Conservation (phyloP, 2,113 vertebrate genomes). For the Pelobates fuscus region DNA sequence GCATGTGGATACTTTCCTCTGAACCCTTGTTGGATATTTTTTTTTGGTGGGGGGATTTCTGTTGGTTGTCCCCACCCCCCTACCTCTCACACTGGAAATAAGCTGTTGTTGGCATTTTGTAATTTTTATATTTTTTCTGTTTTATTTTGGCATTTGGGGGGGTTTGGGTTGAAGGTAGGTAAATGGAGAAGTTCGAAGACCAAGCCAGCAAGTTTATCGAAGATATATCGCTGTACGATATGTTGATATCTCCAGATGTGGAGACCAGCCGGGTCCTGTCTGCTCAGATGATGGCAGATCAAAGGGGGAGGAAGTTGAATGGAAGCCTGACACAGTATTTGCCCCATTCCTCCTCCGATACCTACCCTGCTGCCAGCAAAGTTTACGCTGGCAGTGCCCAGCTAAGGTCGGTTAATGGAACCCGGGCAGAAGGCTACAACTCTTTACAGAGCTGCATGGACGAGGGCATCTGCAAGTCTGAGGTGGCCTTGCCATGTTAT, state of each 20-base stretch:
- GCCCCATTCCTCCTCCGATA: constrained; percentile 66
- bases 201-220: constrained; percentile 80
- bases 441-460: constrained; percentile 65
- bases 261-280: constrained; percentile 56
- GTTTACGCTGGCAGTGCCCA: constrained; percentile 66
- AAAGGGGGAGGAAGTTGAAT: constrained; percentile 70
- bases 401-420: constrained; percentile 69
- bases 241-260: constrained; percentile 67
- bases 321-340: constrained; percentile 69
- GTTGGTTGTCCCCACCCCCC: too few relatives aligned
- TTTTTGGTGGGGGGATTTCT: too few relatives aligned
- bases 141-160: too few relatives aligned
- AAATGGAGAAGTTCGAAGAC: constrained; percentile 76
- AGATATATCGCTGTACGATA: constrained; percentile 78
- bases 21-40: too few relatives aligned
- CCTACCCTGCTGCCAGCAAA: constrained; percentile 70
- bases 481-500: constrained; percentile 80
- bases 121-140: too few relatives aligned
- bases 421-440: constrained; percentile 63
- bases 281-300: constrained; percentile 61
- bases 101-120: too few relatives aligned
- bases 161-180: too few relatives aligned
- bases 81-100: too few relatives aligned
- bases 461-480: constrained; percentile 77
- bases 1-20: too few relatives aligned